These are phyloP conservation scores for Tachysurus fulvidraco DNA, from an alignment of 2,113 vertebrate species.

Conservation along the genomic window DNA sequence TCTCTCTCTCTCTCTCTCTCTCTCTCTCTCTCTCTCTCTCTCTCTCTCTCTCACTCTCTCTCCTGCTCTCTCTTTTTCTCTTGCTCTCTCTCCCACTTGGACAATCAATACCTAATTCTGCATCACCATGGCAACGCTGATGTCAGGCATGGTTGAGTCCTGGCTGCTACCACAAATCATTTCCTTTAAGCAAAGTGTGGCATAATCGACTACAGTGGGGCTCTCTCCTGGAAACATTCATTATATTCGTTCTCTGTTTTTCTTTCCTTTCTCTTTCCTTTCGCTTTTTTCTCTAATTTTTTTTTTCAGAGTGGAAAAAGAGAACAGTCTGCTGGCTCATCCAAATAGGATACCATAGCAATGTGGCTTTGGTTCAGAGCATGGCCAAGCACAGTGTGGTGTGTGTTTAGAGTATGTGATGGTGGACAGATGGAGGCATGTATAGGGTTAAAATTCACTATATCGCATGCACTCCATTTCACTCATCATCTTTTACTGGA, in stretches of 20 bases:
- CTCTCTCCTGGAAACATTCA: conserved; percentile 91
- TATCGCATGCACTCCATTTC: neutral
- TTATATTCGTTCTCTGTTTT: conserved; percentile 72
- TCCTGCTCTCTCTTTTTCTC: conserved; percentile 31
- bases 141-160: conserved; percentile 93
- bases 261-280: neutral
- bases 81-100: conserved; percentile 69
- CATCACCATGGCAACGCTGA: conserved; percentile 95
- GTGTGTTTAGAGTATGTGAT: neutral
- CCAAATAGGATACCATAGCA: conserved; percentile 86
- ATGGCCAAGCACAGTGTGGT: conserved; percentile 53
- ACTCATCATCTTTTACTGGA: neutral
- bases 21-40: conserved; percentile 62
- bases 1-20: conserved; percentile 66
- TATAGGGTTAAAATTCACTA: neutral
- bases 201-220: conserved; percentile 92
- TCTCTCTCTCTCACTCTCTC: conserved; percentile 32
- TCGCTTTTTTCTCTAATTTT: neutral
- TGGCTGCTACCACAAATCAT: conserved; percentile 94
- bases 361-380: conserved; percentile 73
- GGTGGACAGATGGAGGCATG: neutral
- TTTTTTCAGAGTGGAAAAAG: conserved; percentile 56
- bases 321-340: conserved; percentile 86
- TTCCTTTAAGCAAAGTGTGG: conserved; percentile 86
- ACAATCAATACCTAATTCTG: conserved; percentile 99